A percentile compares a stretch with the other conserved stretches of the same genome.
Conservation (phyloP, 2,113 vertebrate species). For the Chlorodrepanis virens region DNA sequence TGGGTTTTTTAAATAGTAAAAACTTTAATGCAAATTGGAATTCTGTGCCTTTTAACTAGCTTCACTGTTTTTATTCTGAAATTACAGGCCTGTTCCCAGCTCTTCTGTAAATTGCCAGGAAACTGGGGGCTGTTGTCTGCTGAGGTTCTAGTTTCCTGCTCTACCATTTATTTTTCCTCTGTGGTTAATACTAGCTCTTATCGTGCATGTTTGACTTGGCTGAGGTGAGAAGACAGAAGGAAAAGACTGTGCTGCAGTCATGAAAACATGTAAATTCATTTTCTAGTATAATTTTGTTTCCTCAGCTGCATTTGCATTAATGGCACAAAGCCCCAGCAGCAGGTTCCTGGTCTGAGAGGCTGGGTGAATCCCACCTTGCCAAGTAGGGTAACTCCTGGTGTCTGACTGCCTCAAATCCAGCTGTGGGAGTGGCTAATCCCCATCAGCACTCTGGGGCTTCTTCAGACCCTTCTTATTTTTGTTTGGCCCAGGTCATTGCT, state of each 20-base stretch:
- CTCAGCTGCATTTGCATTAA: background rate
- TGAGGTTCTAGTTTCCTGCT: background rate
- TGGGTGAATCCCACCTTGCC: background rate
- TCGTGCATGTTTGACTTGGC: background rate
- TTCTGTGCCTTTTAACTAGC: background rate
- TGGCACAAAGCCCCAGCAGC: background rate
- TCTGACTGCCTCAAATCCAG: background rate
- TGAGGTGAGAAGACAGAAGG: background rate
- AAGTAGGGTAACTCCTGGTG: background rate
- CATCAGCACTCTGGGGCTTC: background rate
- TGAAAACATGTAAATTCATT: background rate
- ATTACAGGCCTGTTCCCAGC: background rate
- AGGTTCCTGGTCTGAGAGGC: background rate
- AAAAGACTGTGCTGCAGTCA: background rate
- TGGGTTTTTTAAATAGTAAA: background rate
- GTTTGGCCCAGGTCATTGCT: background rate
- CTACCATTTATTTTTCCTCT: background rate
- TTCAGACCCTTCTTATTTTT: background rate
- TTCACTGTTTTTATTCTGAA: slow-evolving; percentile 14
- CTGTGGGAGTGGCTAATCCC: background rate
- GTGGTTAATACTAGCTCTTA: background rate
- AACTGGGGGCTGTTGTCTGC: background rate
- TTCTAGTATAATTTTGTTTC: background rate
- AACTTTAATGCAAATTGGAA: background rate
- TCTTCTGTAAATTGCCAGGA: slow-evolving; percentile 3